Conservation (phyloP, 2,113 vertebrate species). For the Tychaedon coryphoeus region DNA sequence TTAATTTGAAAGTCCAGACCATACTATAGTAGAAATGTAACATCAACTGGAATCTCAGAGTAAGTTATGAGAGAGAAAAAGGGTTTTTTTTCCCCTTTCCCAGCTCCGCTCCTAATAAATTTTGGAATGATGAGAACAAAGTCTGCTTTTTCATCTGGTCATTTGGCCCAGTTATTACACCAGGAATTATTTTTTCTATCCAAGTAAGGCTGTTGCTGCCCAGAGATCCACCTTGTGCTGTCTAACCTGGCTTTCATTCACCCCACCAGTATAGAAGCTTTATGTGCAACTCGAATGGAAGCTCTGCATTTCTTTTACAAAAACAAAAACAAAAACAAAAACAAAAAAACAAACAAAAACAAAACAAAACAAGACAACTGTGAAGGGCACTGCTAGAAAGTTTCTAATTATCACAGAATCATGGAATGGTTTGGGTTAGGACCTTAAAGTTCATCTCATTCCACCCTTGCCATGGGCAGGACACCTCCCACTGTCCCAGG, state of each 20-base stretch:
- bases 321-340: no score
- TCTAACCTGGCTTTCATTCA: rapidly evolving
- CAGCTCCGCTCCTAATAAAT: not conserved
- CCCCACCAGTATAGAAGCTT: not conserved
- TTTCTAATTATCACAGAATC: not conserved
- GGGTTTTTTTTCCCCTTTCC: rapidly evolving
- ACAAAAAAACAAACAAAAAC: no score
- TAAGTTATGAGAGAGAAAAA: not conserved
- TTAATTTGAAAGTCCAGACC: not conserved
- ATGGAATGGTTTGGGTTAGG: not conserved
- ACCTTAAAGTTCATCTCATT: not conserved
- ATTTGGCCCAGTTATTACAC: not conserved
- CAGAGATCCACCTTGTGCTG: not conserved
- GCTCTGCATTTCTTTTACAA: not conserved
- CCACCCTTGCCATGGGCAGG: not conserved
- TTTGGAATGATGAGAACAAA: not conserved
- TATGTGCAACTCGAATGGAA: not conserved
- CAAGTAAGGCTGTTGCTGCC: not conserved
- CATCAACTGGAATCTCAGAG: not conserved
- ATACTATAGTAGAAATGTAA: not conserved
- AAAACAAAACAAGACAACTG: no score
- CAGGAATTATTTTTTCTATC: not conserved
- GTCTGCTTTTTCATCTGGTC: not conserved
- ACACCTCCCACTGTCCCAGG: rapidly evolving
- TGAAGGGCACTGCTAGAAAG: not conserved